These are phyloP conservation scores for Tragulus kanchil DNA, from an alignment of 2,113 vertebrate genomes.

Conservation along the genomic window DNA sequence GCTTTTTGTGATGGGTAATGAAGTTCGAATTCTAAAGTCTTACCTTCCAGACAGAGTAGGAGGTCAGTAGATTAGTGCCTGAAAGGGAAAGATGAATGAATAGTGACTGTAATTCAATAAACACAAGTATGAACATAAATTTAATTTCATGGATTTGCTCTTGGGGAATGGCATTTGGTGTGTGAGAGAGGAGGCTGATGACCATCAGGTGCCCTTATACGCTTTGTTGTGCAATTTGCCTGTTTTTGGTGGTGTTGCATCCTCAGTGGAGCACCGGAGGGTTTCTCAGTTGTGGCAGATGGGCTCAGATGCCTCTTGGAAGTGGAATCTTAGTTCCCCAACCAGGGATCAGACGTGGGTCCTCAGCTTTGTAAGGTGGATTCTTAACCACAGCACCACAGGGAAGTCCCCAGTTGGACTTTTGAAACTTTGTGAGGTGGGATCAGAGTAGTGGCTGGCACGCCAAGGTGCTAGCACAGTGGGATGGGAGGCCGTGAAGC, in stretches of 20 bases:
- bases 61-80: neutral
- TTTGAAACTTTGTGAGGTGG: neutral
- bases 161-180: neutral
- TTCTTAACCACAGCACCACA: neutral
- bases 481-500: too few relatives aligned
- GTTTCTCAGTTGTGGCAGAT: neutral
- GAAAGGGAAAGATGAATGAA: neutral
- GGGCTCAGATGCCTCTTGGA: neutral
- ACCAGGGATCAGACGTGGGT: neutral
- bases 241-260: neutral
- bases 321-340: neutral
- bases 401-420: neutral
- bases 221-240: neutral
- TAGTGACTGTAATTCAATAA: neutral
- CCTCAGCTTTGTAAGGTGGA: neutral
- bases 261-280: neutral
- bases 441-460: too few relatives aligned
- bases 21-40: neutral
- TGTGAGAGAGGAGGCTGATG: neutral
- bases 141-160: slow-evolving; percentile 15
- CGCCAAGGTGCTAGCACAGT: too few relatives aligned
- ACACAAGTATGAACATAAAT: neutral
- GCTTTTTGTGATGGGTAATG: neutral
- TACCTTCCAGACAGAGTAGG: neutral
- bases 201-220: neutral